Percentiles rank a stretch among this genome's conserved stretches.
phyloP scores from a whole-genome alignment of 2,797 vertebrate genomes.

The Platalea minor region DNA sequence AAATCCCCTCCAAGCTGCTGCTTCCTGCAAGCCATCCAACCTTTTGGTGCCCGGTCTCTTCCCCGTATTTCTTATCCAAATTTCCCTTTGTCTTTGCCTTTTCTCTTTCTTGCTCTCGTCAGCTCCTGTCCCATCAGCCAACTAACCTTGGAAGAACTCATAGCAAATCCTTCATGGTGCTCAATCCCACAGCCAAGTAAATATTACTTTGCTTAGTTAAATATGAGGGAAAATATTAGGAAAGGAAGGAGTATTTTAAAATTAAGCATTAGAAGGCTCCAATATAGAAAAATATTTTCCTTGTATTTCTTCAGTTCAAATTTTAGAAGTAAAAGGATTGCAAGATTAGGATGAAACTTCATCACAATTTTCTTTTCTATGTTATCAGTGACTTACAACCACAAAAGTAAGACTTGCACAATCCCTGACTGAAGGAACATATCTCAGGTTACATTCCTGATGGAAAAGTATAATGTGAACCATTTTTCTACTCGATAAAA shows the following conservation, averaged over 20 bases:
- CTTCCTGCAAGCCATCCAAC: background rate
- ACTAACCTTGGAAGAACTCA: background rate
- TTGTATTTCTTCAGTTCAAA: background rate
- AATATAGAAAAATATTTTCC: background rate
- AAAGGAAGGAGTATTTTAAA: background rate
- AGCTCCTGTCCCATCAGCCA: background rate
- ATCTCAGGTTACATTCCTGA: background rate
- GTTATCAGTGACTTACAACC: background rate
- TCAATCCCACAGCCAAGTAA: background rate
- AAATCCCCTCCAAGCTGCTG: background rate
- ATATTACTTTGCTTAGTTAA: background rate
- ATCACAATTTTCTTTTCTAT: background rate
- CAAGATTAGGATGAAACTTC: background rate
- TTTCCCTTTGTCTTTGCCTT: background rate
- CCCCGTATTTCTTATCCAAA: background rate
- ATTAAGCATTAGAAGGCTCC: background rate
- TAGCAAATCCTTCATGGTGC: background rate
- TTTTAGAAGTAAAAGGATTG: background rate
- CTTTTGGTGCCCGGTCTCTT: background rate
- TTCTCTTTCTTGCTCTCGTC: background rate
- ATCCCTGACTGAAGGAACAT: background rate
- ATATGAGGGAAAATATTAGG: background rate
- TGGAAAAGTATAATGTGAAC: background rate
- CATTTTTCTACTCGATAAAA: background rate
- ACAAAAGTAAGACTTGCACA: background rate